phyloP scores from a whole-genome alignment of 1,140 invertebrate species.

The Lamellibrachia luymesi region DNA sequence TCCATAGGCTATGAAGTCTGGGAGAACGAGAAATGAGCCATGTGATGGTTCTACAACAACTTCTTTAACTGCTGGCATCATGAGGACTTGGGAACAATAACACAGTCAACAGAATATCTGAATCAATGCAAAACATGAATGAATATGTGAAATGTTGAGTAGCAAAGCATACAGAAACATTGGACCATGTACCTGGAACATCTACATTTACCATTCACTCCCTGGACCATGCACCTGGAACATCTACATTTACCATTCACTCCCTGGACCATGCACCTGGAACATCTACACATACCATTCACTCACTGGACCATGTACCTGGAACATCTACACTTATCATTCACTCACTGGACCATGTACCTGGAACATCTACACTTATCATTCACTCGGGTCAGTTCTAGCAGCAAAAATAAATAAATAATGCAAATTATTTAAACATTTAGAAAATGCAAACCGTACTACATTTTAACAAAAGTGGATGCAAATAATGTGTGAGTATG shows the following conservation, averaged over 20 bases:
- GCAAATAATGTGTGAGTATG: background rate
- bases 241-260: too few relatives aligned
- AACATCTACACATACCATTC: too few relatives aligned
- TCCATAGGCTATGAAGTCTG: background rate
- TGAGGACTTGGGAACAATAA: background rate
- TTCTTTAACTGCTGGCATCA: background rate
- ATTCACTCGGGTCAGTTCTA: slow-evolving; percentile 23
- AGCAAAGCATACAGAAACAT: background rate
- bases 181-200: background rate
- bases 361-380: slow-evolving; percentile 24
- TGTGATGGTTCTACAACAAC: background rate
- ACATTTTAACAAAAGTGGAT: background rate
- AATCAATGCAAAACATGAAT: background rate
- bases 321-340: too few relatives aligned
- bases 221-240: too few relatives aligned
- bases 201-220: too few relatives aligned
- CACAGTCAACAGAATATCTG: background rate
- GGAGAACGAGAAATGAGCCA: background rate
- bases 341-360: background rate
- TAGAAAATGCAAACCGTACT: background rate
- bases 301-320: too few relatives aligned
- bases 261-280: too few relatives aligned
- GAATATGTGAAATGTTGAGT: background rate
- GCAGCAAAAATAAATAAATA: slow-evolving; percentile 15
- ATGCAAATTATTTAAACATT: background rate